Base-by-base conservation (phyloP, 2,888 invertebrate species). In the Acrobasis consociella region DNA sequence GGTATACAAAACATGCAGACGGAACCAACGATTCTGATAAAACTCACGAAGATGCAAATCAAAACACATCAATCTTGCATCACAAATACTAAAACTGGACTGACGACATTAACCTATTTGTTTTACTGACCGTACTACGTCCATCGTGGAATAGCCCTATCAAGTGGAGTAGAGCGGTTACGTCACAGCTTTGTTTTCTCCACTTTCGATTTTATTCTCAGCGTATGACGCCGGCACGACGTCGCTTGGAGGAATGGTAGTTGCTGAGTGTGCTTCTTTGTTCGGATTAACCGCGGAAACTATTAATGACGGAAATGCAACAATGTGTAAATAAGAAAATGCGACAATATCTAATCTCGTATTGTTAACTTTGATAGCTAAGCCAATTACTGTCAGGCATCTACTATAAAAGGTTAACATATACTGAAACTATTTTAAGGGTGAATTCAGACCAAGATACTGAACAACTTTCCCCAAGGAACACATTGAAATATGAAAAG, bases 191-290 rank as follows among this genome's bases (percentile, higher is more conserved):
- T 82, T 82, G 81, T 86, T 89, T 87, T 88, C 88, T 75, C 87
- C 75, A 83, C 87, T 89, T 89, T 89, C 89, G 81, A 83, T 89
- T 87, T 85, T 80, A 79, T 80, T 79, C 72, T 75, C 64, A 64
- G 65, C 68, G 74, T 69, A 64, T 62, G 60, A 67, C 67, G 66
- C 62, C 65, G 62, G 65, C 69, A 69, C 69, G 69, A 67, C 70
- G 69, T 68, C 66, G 70, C 68, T 63, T 5, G 31, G 2, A 31
- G 31, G 2, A 31, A 31, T 31, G 46, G n/a, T 13, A 11, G 13
- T 62, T 69, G 66, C 69, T 16, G 17, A 16, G 13, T 49, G 17
- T 49, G 31, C 58, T 22, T 49, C 5, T 5, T 9, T 49, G 49
- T 15, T 46, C 5, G 31, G 31, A 31, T 31, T 31, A 31, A 31